Evolutionary conservation across 2,797 vertebrate species (phyloP).

Genomic region (Malurus leucopterus): DNA sequence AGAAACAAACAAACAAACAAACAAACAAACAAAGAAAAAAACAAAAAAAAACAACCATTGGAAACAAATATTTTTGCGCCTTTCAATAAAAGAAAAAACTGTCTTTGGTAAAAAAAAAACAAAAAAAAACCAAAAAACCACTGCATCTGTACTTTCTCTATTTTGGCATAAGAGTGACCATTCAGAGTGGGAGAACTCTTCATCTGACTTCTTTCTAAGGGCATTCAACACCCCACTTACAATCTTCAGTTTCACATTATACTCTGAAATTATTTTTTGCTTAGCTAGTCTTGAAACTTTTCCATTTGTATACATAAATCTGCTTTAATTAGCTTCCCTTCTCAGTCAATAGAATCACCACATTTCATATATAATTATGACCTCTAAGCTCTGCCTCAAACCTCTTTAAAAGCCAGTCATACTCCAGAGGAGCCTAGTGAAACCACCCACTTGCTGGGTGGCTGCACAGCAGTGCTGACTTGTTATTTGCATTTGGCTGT

Average conservation of each 20-base stretch:
- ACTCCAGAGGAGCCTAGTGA: background rate
- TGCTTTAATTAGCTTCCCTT: background rate
- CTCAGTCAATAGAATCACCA: background rate
- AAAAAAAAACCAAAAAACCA: accelerated
- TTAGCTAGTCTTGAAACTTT: background rate
- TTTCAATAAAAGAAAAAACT: background rate
- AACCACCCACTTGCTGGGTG: background rate
- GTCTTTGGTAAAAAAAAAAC: background rate
- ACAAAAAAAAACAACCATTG: no score
- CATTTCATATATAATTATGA: background rate
- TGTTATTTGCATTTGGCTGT: background rate
- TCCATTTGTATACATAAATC: constrained; percentile 4
- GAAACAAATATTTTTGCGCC: background rate
- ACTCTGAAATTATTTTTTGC: background rate
- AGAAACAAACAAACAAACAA: no score
- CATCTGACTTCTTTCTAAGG: background rate
- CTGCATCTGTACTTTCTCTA: background rate
- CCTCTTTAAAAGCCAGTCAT: background rate
- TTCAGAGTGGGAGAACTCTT: background rate
- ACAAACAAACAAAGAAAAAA: no score
- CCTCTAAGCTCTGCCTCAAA: background rate
- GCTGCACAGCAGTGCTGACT: background rate
- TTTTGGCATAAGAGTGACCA: background rate
- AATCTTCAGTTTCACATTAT: background rate
- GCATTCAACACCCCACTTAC: background rate